Evolutionary conservation across 2,888 invertebrate species (phyloP).

Genomic region (Scotopteryx bipunctaria): DNA sequence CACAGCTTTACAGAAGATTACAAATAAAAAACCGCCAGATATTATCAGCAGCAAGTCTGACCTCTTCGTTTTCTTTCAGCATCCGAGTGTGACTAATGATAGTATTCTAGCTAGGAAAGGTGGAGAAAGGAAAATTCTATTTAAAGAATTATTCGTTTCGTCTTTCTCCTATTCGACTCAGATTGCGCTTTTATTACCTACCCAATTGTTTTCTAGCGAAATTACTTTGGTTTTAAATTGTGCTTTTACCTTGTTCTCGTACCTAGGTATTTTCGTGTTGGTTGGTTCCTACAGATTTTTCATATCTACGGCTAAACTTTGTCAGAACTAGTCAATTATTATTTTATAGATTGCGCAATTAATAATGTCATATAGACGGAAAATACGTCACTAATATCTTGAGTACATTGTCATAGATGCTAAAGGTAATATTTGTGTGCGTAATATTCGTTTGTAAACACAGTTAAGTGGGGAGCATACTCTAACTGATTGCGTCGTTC

Average conservation of each 20-base stretch:
- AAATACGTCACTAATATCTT: slow-evolving; percentile 16
- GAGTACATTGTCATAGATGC: slow-evolving; percentile 14
- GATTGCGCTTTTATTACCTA: slow-evolving; percentile 6
- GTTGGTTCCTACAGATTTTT: background rate
- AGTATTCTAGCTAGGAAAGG: slow-evolving; percentile 9
- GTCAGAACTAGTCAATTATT: too few species aligned
- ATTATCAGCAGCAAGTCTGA: slow-evolving; percentile 46
- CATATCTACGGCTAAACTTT: too few species aligned
- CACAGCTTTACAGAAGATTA: slow-evolving; percentile 31
- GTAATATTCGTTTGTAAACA: slow-evolving; percentile 49
- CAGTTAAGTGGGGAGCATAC: slow-evolving; percentile 58
- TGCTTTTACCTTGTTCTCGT: background rate
- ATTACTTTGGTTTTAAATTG: slow-evolving; percentile 1
- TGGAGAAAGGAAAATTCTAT: slow-evolving; percentile 12
- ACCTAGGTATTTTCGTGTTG: background rate
- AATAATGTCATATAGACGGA: background rate
- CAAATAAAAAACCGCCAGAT: slow-evolving; percentile 46
- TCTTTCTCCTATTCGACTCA: slow-evolving; percentile 2
- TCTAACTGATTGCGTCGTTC: slow-evolving; percentile 75
- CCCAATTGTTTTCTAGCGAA: slow-evolving; percentile 4
- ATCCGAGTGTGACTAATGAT: slow-evolving; percentile 33
- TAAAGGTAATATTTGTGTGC: slow-evolving; percentile 26
- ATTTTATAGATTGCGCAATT: background rate
- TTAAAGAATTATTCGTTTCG: slow-evolving; percentile 6
- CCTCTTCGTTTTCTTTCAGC: slow-evolving; percentile 46